phyloP scores from a whole-genome alignment of 1,140 invertebrate genomes.

The Vanessa atalanta region DNA sequence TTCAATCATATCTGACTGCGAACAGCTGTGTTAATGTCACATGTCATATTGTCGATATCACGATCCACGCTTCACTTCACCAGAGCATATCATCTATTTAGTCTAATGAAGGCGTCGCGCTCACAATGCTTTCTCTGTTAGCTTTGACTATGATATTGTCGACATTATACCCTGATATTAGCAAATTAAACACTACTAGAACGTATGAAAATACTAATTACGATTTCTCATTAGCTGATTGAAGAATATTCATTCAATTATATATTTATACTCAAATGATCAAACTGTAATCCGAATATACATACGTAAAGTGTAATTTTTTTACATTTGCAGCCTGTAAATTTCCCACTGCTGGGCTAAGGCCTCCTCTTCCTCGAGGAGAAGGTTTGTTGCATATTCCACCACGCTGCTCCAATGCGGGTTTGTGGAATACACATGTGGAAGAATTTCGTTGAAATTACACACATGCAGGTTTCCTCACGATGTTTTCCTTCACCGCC shows the following conservation, averaged over 20 bases:
- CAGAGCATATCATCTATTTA: conserved; percentile 37
- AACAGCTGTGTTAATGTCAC: conserved; percentile 20
- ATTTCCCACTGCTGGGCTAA: too few species aligned
- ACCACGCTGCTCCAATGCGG: too few species aligned
- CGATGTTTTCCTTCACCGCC: too few species aligned
- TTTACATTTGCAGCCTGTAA: too few species aligned
- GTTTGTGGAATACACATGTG: too few species aligned
- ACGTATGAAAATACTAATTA: conserved; percentile 22
- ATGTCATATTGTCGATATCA: conserved; percentile 27
- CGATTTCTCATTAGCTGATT: conserved; percentile 2
- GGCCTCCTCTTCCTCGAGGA: too few species aligned
- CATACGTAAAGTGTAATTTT: too few species aligned
- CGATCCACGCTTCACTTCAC: conserved; percentile 21
- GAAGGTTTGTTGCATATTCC: too few species aligned
- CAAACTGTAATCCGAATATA: too few species aligned
- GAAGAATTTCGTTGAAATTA: too few species aligned
- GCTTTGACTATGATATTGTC: conserved; percentile 44
- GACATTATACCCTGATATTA: conserved; percentile 24
- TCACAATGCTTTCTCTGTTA: conserved; percentile 39
- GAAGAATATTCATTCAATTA: not conserved
- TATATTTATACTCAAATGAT: too few species aligned
- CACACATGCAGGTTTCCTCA: too few species aligned
- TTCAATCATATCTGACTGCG: conserved; percentile 3
- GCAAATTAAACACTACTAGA: conserved; percentile 24
- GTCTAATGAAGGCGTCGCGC: conserved; percentile 42